Evolutionary conservation across 1,140 invertebrate genomes (phyloP), one percentile per base, ranked within the genome.

Genomic region (Drosophila paulistorum): DNA sequence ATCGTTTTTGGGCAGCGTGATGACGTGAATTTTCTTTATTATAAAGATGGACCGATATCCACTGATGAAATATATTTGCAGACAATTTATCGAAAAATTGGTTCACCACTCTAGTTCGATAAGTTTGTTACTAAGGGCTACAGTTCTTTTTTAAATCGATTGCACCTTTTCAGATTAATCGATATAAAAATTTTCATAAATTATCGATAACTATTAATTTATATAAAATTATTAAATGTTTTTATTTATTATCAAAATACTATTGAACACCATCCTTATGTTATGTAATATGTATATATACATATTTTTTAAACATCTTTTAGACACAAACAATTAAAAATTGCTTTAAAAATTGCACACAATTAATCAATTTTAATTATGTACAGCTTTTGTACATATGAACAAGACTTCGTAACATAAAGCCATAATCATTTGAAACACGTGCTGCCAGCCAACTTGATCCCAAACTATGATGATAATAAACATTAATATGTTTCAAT

Each of bases 21-120:
- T 78, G 76, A 78, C 76, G 72, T 78, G 76, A 78, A 78, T 75
- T 78, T 66, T 71, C 75, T 78, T 71, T 57, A 33, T 75, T 67
- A 48, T 64, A 48, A 48, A 64, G 68, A 54, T 67, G 68, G 59
- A 65, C 61, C 64, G 60, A 74, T 74, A 69, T 45, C 58, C 57
- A 65, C 42, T 30, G 23, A 63, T 62, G 64, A 66, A 65, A 62
- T 74, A 74, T 51, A 23, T 51, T 7, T 51, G 45, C 45, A 51
- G 45, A 51, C 45, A 51, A 51, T 51, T 51, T 51, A 51, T 51
- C 45, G 45, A 51, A 51, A 3, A 10, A 23, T 51, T 23, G 20
- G 74, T 70, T 70, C 62, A 33, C 17, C 10, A 17, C 1, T 55
- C 39, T 42, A 37, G 57, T 59, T 59, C 57, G 17, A 37, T 37